Conservation (phyloP, 2,113 vertebrate genomes). For the Rhabdornis inornatus region DNA sequence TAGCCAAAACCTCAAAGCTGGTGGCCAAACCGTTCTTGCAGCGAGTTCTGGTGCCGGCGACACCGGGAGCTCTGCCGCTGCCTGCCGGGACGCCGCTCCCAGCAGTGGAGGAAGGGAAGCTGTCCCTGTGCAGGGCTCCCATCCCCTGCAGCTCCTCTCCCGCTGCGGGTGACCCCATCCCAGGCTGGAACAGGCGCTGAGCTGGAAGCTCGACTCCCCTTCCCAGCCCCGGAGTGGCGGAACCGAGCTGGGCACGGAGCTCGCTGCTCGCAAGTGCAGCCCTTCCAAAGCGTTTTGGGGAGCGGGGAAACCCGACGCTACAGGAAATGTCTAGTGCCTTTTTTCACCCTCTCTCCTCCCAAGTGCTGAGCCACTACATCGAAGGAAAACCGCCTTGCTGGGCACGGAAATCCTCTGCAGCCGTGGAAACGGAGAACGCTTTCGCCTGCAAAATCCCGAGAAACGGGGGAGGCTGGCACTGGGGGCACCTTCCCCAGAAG, state of each 20-base stretch:
- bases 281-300: neutral
- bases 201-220: neutral
- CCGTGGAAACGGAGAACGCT: fast-evolving
- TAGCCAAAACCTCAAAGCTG: neutral
- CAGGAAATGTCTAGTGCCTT: neutral
- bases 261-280: neutral
- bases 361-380: neutral
- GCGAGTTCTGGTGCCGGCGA: fast-evolving
- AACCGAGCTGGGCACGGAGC: neutral
- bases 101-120: neutral
- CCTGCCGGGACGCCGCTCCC: neutral
- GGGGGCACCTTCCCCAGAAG: neutral
- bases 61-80: neutral
- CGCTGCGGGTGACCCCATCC: neutral
- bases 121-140: neutral
- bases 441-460: neutral
- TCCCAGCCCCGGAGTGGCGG: fast-evolving
- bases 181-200: neutral
- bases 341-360: neutral
- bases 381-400: neutral
- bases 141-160: neutral
- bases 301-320: neutral
- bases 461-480: fast-evolving
- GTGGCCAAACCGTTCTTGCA: neutral
- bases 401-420: neutral